Conservation (phyloP, 2,888 invertebrate genomes). For the Dorcus hopei region DNA sequence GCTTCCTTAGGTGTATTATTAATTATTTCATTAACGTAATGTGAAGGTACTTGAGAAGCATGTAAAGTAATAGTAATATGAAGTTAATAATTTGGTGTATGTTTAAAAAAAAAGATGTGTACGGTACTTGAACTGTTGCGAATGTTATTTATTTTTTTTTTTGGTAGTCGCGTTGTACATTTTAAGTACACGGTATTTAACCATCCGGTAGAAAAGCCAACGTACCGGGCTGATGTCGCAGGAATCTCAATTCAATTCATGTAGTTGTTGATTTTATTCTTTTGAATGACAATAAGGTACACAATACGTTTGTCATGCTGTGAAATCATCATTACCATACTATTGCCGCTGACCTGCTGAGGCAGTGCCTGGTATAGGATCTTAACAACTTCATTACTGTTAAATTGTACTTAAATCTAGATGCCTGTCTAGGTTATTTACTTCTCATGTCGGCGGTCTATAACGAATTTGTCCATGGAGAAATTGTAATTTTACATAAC, state of each 20-base stretch:
- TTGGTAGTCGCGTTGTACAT: no score
- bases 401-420: constrained; percentile 4
- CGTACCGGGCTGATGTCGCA: constrained; percentile 8
- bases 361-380: constrained; percentile 20
- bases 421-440: constrained; percentile 1
- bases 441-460: background rate
- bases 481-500: background rate
- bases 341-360: constrained; percentile 25
- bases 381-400: constrained; percentile 14
- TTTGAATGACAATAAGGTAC: constrained; percentile 29
- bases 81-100: no score
- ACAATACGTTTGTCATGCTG: constrained; percentile 28
- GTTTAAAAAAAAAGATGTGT: no score
- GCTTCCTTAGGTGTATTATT: no score
- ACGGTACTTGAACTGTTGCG: no score
- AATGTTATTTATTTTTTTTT: no score
- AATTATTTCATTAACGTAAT: no score
- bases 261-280: constrained; percentile 27
- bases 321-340: constrained; percentile 28
- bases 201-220: constrained; percentile 19
- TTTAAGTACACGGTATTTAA: constrained; percentile 8
- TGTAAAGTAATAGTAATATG: no score
- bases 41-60: no score
- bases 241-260: constrained; percentile 25
- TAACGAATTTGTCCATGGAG: background rate